phyloP scores from a whole-genome alignment of 2,888 invertebrate genomes.

The Encarsia formosa region DNA sequence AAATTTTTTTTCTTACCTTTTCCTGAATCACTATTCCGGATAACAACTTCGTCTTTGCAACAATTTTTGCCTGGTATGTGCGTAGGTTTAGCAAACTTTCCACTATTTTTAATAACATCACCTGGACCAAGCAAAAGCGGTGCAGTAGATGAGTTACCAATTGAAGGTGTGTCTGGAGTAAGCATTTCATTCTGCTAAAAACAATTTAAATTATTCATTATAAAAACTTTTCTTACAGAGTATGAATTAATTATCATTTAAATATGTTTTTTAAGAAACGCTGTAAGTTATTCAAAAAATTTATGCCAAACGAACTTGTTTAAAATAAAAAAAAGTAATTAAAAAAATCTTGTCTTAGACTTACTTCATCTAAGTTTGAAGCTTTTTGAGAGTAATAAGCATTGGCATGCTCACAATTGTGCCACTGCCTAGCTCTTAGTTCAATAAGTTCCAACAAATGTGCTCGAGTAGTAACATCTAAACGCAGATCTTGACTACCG shows the following conservation, averaged over 20 bases:
- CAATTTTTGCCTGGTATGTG: slow-evolving; percentile 90
- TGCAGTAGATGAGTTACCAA: slow-evolving; percentile 39
- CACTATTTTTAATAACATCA: slow-evolving; percentile 81
- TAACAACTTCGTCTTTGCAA: slow-evolving; percentile 92
- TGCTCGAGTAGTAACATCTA: slow-evolving; percentile 81
- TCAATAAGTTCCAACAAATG: slow-evolving; percentile 90
- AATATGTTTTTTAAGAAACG: neutral
- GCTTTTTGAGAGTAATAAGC: slow-evolving; percentile 67
- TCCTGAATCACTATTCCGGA: slow-evolving; percentile 91
- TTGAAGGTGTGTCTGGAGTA: slow-evolving; percentile 41
- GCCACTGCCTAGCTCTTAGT: slow-evolving; percentile 88
- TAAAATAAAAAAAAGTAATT: neutral
- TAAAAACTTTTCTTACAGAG: no score
- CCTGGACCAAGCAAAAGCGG: slow-evolving; percentile 71
- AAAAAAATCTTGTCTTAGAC: slow-evolving; percentile 17
- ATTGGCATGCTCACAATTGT: slow-evolving; percentile 77
- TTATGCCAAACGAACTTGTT: neutral
- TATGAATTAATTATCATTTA: no score
- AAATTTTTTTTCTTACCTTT: slow-evolving; percentile 66
- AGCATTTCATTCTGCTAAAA: slow-evolving; percentile 28
- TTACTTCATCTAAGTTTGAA: slow-evolving; percentile 49
- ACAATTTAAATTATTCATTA: neutral
- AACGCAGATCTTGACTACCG: slow-evolving; percentile 81
- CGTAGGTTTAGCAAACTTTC: slow-evolving; percentile 83
- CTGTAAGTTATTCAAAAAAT: neutral